A percentile compares a stretch with the other conserved stretches of the same genome.
These are phyloP conservation scores for Magallana nippona DNA, from an alignment of 2,888 invertebrate species.

Conservation along the genomic window DNA sequence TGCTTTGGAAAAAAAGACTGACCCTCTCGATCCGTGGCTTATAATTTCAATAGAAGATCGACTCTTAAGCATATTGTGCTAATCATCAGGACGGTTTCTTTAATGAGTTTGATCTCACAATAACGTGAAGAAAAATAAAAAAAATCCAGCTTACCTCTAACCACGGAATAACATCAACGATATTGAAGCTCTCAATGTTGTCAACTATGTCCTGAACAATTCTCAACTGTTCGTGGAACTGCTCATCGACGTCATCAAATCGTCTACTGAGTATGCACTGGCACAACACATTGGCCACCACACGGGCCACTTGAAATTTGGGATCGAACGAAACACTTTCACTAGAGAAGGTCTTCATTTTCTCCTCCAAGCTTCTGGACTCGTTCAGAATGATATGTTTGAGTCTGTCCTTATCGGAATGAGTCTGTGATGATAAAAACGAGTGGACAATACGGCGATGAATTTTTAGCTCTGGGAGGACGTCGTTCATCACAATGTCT, in stretches of 20 bases:
- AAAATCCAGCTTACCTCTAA: conserved; percentile 52
- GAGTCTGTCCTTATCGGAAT: conserved; percentile 47
- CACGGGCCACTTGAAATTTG: conserved; percentile 52
- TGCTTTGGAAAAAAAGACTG: neutral
- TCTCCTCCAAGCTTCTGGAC: conserved; percentile 48
- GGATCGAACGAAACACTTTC: conserved; percentile 49
- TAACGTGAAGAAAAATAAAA: too few relatives aligned
- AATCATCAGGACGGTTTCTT: neutral
- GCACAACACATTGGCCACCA: conserved; percentile 56
- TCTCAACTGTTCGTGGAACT: conserved; percentile 51
- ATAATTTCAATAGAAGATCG: neutral
- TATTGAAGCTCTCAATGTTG: conserved; percentile 57
- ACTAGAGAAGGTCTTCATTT: conserved; percentile 41
- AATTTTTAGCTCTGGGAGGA: conserved; percentile 54
- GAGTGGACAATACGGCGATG: conserved; percentile 54
- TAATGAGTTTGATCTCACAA: neutral
- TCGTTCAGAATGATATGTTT: conserved; percentile 48
- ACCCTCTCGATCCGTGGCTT: neutral
- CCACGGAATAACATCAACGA: conserved; percentile 57
- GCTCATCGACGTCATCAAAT: conserved; percentile 53
- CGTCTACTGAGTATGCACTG: conserved; percentile 52
- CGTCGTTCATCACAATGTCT: conserved; percentile 57
- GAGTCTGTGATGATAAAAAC: conserved; percentile 54
- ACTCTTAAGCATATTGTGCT: neutral
- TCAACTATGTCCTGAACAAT: conserved; percentile 58